Evolutionary conservation across 2,113 vertebrate genomes (phyloP), one percentile per base, ranked within the genome.

Genomic region (Anolis sagrei): DNA sequence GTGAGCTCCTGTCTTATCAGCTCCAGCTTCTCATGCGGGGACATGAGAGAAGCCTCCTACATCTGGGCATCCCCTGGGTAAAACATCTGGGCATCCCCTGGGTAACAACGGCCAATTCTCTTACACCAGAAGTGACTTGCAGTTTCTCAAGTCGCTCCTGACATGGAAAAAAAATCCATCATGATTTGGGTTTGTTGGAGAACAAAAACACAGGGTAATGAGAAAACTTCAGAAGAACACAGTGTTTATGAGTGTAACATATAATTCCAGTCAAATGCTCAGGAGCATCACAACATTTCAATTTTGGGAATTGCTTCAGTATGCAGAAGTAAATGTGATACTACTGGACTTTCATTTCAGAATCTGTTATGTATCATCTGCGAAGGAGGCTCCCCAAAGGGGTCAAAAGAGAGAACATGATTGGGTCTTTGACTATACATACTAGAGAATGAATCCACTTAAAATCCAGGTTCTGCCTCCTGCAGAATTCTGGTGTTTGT

Each of bases 291-390:
- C 54, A 83, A 16, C 14, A 16, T 39, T 29, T n/a, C 10, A 34
- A 58, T 77, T 77, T 58, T 25, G 79, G 39, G n/a, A 81, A 81
- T 14, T 81, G 29, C 79, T 68, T 19, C 16, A 49, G 25, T 80
- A 32, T 66, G 27, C 39, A 49, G 27, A 34, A 80, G 39, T 27
- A n/a, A 36, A 68, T 4, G 18, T 80, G 27, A 27, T 48, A 7
- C n/a, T 1, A 32, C 2, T 25, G n/a, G 32, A 10, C n/a, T 36
- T 44, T 21, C 4, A 34, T 23, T 82, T 72, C n/a, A 69, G 19
- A 54, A 25, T 39, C 69, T 61, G 23, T 21, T 74, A 7, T 73
- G 18, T n/a, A 62, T 10, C 23, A 1, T 13, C 54, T 83, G 48
- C 39, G 19, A 61, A 83, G 54, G 16, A 75, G 34, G 44, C 72